A percentile compares a stretch with the other conserved stretches of the same genome.
Evolutionary conservation across 2,888 invertebrate genomes (phyloP).

Genomic region (Chrysopilus asiliformis): DNA sequence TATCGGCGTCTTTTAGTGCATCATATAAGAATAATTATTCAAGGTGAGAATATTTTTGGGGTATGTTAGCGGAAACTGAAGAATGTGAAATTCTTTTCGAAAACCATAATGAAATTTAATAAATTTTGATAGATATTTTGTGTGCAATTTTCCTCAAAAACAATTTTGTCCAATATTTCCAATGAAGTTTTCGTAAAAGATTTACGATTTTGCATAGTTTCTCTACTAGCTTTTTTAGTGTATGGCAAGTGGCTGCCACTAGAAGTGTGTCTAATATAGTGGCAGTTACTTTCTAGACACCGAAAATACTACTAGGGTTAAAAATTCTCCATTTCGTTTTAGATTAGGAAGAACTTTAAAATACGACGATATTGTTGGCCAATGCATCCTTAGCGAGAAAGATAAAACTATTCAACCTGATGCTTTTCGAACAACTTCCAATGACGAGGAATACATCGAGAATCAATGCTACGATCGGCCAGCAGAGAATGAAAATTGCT

Average conservation of each 20-base stretch:
- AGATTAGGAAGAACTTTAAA: constrained; percentile 5
- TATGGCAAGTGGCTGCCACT: too few species aligned
- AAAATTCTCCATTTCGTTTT: neutral
- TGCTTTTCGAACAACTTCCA: constrained; percentile 60
- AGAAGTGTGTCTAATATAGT: too few species aligned
- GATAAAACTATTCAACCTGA: constrained; percentile 64
- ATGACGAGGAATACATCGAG: constrained; percentile 69
- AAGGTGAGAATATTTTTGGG: constrained; percentile 23
- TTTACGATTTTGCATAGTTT: too few species aligned
- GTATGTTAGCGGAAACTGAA: too few species aligned
- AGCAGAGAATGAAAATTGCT: constrained; percentile 46
- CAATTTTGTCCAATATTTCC: too few species aligned
- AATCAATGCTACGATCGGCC: constrained; percentile 60
- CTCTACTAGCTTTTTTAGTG: too few species aligned
- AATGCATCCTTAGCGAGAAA: constrained; percentile 56
- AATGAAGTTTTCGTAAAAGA: too few species aligned
- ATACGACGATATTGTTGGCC: constrained; percentile 35
- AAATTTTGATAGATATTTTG: too few species aligned
- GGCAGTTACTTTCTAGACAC: neutral
- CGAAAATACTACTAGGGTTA: neutral
- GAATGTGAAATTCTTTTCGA: too few species aligned
- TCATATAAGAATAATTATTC: constrained; percentile 35
- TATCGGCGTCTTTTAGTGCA: constrained; percentile 42
- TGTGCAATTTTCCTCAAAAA: too few species aligned
- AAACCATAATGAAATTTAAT: too few species aligned